These are phyloP conservation scores for Adineta ricciae DNA, from an alignment of 2,888 invertebrate species.

Conservation along the genomic window DNA sequence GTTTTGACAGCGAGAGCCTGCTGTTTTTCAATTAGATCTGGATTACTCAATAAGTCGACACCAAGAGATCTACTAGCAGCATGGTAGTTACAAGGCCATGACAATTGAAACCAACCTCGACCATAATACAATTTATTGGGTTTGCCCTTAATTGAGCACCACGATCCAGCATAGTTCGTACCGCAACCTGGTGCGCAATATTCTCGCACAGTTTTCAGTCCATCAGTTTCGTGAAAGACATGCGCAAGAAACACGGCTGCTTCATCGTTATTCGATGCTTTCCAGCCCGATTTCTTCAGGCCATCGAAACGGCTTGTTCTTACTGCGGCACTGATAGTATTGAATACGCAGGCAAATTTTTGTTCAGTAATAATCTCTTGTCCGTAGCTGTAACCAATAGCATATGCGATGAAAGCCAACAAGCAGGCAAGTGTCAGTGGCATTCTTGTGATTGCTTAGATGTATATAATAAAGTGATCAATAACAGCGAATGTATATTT, in stretches of 20 bases:
- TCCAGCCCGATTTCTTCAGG: not conserved
- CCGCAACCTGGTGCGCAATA: conserved; percentile 24
- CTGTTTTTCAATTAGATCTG: conserved; percentile 20
- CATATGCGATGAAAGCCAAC: too few species aligned
- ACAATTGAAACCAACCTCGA: conserved; percentile 29
- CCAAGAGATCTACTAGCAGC: conserved; percentile 19
- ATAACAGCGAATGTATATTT: too few species aligned
- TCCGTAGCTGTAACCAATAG: too few species aligned
- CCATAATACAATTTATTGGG: conserved; percentile 24
- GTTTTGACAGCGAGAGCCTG: conserved; percentile 22
- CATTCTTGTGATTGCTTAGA: too few species aligned
- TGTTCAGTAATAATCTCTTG: not conserved
- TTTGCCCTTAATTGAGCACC: not conserved
- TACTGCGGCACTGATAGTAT: not conserved
- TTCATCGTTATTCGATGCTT: conserved; percentile 1
- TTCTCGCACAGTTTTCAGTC: conserved; percentile 21
- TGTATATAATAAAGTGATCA: too few species aligned
- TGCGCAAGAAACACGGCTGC: conserved; percentile 21
- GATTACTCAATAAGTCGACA: conserved; percentile 24
- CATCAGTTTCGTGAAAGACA: conserved; percentile 24
- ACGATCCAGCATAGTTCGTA: not conserved
- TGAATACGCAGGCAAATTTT: not conserved
- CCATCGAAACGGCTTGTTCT: not conserved
- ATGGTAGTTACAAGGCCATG: conserved; percentile 26
- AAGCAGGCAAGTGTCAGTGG: too few species aligned